phyloP scores from a whole-genome alignment of 2,888 invertebrate species.

The Doris montereyensis region DNA sequence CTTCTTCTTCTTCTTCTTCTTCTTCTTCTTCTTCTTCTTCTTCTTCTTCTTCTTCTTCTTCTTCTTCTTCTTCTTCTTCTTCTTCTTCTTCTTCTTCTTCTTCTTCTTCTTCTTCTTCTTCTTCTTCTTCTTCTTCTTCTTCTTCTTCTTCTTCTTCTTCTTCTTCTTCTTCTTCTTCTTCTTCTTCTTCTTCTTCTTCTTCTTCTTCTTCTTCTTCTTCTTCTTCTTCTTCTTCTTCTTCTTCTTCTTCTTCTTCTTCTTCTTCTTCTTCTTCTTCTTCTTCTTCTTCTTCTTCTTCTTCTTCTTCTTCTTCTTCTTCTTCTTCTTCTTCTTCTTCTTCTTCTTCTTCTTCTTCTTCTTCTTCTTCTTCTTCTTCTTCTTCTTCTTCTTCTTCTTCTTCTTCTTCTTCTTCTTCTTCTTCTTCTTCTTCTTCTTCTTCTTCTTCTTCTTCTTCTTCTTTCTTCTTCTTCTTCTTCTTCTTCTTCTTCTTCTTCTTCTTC shows the following conservation, averaged over 20 bases:
- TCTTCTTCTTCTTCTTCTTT: not conserved
- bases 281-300: not conserved
- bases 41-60: not conserved
- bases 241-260: not conserved
- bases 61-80: not conserved
- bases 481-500: not conserved
- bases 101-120: not conserved
- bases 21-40: not conserved
- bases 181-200: not conserved
- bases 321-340: not conserved
- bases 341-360: not conserved
- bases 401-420: not conserved
- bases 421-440: not conserved
- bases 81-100: not conserved
- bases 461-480: not conserved
- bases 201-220: not conserved
- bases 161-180: not conserved
- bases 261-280: not conserved
- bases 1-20: slow-evolving; percentile 34
- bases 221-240: not conserved
- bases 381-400: not conserved
- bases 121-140: not conserved
- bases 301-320: not conserved
- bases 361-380: not conserved
- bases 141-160: not conserved